These are phyloP conservation scores for Mercenaria mercenaria DNA, from an alignment of 1,140 invertebrate genomes.

Conservation along the genomic window DNA sequence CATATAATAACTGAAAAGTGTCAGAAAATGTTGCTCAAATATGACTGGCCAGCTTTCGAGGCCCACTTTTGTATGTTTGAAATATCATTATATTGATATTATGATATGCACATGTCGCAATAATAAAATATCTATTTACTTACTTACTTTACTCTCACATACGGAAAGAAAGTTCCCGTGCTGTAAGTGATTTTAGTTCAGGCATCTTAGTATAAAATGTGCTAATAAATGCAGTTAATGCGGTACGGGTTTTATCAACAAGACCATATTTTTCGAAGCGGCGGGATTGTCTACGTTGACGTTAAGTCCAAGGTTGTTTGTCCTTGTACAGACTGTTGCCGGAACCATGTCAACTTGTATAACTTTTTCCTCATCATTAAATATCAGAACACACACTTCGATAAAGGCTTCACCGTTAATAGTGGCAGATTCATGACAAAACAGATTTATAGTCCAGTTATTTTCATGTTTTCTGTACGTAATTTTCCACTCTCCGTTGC, in stretches of 20 bases:
- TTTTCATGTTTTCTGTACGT: constrained; percentile 84
- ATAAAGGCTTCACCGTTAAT: constrained; percentile 82
- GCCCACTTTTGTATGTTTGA: too few relatives aligned
- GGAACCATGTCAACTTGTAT: constrained; percentile 83
- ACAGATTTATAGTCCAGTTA: constrained; percentile 82
- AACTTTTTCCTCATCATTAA: constrained; percentile 82
- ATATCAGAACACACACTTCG: constrained; percentile 82
- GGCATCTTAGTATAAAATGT: too few relatives aligned
- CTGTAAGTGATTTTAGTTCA: too few relatives aligned
- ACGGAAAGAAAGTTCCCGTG: too few relatives aligned
- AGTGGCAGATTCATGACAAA: constrained; percentile 84
- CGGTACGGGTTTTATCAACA: constrained; percentile 84
- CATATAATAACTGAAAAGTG: too few relatives aligned
- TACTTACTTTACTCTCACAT: too few relatives aligned
- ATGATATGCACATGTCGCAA: too few relatives aligned
- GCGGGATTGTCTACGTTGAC: constrained; percentile 76
- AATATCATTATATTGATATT: too few relatives aligned
- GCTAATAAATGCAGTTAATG: too few relatives aligned
- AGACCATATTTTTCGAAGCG: constrained; percentile 81
- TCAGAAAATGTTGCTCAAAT: too few relatives aligned
- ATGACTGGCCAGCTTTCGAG: too few relatives aligned
- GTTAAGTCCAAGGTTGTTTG: constrained; percentile 80
- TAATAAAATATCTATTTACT: too few relatives aligned
- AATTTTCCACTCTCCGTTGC: constrained; percentile 85
- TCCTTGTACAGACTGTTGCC: constrained; percentile 78